These are phyloP conservation scores for Cheirogaleus medius DNA, from an alignment of 2,113 vertebrate species.

Conservation along the genomic window DNA sequence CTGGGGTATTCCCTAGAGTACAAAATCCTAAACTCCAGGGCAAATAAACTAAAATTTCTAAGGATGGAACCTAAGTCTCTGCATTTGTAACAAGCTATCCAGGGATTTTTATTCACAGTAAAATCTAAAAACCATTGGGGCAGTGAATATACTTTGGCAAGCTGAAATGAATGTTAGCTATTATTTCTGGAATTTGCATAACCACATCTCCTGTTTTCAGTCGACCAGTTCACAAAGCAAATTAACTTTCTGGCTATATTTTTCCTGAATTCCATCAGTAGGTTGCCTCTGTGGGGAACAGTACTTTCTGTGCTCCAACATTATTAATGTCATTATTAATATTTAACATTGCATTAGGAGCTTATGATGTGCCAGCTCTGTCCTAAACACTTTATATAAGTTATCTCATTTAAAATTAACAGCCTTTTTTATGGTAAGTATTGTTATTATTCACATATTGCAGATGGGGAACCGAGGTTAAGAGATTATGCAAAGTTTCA, in stretches of 20 bases:
- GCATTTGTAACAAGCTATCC: background rate
- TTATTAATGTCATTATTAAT: conserved; percentile 65
- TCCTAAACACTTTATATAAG: conserved; percentile 10
- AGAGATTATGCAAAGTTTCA: background rate
- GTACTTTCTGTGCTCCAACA: background rate
- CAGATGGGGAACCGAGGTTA: background rate
- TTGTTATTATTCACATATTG: background rate
- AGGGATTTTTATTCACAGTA: background rate
- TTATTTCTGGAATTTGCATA: conserved; percentile 70
- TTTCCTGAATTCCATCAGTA: conserved; percentile 39
- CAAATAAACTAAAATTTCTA: background rate
- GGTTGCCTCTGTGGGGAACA: conserved; percentile 5
- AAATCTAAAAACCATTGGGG: background rate
- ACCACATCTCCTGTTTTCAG: conserved; percentile 40
- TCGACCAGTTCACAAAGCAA: conserved; percentile 36
- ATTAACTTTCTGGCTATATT: conserved; percentile 58
- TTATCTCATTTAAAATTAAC: conserved; percentile 46
- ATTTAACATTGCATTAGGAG: conserved; percentile 54
- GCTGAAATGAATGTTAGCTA: conserved; percentile 46
- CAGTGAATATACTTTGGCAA: background rate
- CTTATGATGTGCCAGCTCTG: background rate
- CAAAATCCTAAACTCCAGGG: background rate
- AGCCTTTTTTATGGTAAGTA: background rate
- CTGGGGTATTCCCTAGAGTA: background rate
- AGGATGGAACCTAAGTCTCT: background rate